Percentiles rank a stretch among this genome's conserved stretches.
Conservation (phyloP, 1,140 invertebrate species). For the Tribolium castaneum region DNA sequence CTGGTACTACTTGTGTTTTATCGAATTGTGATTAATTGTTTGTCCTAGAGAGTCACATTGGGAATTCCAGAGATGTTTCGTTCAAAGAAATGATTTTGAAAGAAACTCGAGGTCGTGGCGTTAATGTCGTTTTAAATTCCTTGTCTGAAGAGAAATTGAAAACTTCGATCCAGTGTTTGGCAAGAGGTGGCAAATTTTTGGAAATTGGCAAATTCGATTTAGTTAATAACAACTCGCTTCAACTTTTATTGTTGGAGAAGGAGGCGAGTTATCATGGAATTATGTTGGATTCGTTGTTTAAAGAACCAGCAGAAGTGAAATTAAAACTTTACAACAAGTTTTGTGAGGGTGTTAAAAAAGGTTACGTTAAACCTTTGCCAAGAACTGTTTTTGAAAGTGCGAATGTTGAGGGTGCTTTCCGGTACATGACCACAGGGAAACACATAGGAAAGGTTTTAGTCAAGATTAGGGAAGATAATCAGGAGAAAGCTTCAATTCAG, state of each 20-base stretch:
- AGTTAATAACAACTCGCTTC: conserved; percentile 72
- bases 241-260: conserved; percentile 82
- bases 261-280: conserved; percentile 91
- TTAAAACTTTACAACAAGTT: background rate
- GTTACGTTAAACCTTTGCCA: background rate
- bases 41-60: no score
- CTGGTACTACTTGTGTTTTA: background rate
- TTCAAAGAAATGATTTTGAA: conserved; percentile 49
- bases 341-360: background rate
- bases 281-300: conserved; percentile 73
- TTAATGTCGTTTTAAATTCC: conserved; percentile 77
- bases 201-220: conserved; percentile 86
- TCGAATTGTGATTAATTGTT: no score
- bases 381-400: conserved; percentile 68
- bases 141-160: conserved; percentile 76
- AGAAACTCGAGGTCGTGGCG: conserved; percentile 72
- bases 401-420: conserved; percentile 75
- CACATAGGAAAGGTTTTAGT: conserved; percentile 88
- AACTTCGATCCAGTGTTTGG: conserved; percentile 83
- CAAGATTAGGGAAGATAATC: conserved; percentile 66
- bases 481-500: conserved; percentile 74
- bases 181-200: conserved; percentile 74
- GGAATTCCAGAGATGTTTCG: no score
- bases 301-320: background rate
- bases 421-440: conserved; percentile 82